phyloP scores from a whole-genome alignment of 2,797 vertebrate species.

The Tokudaia muenninki region DNA sequence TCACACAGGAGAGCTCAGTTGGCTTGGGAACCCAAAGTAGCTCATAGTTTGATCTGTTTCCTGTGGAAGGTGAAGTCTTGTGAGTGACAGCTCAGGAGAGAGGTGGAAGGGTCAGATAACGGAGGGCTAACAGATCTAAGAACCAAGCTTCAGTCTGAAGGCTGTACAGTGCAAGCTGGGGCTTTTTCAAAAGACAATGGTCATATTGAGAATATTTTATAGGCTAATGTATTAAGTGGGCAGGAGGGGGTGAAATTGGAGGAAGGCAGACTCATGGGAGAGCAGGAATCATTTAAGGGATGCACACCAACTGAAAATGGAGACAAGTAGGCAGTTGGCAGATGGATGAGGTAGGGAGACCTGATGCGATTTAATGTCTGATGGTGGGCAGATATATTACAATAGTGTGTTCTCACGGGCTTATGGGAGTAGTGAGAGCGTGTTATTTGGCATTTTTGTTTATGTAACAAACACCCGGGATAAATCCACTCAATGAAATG shows the following conservation, averaged over 20 bases:
- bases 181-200: neutral
- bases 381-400: neutral
- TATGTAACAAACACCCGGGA: neutral
- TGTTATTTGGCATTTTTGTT: neutral
- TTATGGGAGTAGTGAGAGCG: neutral
- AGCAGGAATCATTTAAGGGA: neutral
- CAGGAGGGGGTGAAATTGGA: neutral
- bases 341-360: neutral
- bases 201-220: constrained; percentile 43
- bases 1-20: neutral
- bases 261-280: neutral
- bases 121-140: neutral
- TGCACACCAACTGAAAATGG: neutral
- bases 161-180: neutral
- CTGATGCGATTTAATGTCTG: neutral
- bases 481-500: neutral
- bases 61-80: neutral
- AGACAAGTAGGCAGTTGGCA: neutral
- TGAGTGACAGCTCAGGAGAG: neutral
- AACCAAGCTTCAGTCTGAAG: neutral
- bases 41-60: constrained; percentile 14
- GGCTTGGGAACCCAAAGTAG: neutral
- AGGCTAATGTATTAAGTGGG: constrained; percentile 39
- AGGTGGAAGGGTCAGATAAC: neutral
- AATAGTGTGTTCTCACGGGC: neutral